These are phyloP conservation scores for Acleris laterana DNA, from an alignment of 2,888 invertebrate species.

Conservation along the genomic window DNA sequence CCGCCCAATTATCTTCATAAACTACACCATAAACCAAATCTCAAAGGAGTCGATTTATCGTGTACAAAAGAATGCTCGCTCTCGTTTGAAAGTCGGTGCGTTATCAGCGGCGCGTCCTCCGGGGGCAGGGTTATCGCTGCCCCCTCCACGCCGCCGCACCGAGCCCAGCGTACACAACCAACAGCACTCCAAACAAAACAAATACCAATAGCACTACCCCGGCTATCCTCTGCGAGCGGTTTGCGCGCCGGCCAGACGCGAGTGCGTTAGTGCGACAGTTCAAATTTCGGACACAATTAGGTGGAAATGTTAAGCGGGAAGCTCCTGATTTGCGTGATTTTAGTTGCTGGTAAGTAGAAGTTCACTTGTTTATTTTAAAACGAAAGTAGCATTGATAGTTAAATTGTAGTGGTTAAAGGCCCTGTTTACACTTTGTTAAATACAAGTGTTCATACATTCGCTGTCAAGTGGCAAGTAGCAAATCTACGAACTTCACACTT, in stretches of 20 bases:
- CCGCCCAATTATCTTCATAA: not conserved
- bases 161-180: slow-evolving; percentile 66
- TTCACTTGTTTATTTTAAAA: not conserved
- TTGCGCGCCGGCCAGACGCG: slow-evolving; percentile 27
- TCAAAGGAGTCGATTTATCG: slow-evolving; percentile 47
- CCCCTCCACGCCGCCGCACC: slow-evolving; percentile 67
- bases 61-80: slow-evolving; percentile 66
- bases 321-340: slow-evolving; percentile 68
- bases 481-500: too few species aligned
- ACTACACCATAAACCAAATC: slow-evolving; percentile 20
- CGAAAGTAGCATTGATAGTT: too few species aligned
- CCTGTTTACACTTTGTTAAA: too few species aligned
- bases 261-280: slow-evolving; percentile 48
- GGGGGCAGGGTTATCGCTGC: slow-evolving; percentile 73
- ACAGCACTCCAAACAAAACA: slow-evolving; percentile 54
- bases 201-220: slow-evolving; percentile 41
- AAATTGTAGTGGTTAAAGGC: too few species aligned
- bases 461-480: too few species aligned
- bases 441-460: too few species aligned
- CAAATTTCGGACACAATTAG: slow-evolving; percentile 58
- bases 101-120: slow-evolving; percentile 71
- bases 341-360: slow-evolving; percentile 69
- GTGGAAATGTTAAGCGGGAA: slow-evolving; percentile 79
- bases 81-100: slow-evolving; percentile 73
- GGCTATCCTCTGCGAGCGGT: slow-evolving; percentile 1